Conservation (phyloP, 2,888 invertebrate genomes). For the Hesperia comma region DNA sequence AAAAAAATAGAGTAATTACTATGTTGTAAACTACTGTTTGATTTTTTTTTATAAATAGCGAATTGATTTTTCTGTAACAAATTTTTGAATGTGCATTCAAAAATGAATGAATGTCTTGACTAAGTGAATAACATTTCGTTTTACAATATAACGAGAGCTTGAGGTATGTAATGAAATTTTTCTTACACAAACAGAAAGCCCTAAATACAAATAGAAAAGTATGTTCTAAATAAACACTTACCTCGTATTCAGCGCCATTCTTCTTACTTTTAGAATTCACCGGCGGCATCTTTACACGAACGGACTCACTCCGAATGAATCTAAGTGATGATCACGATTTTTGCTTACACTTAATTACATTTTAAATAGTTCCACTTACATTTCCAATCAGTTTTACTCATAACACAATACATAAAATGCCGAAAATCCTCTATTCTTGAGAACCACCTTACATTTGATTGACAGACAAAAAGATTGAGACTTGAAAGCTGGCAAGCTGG, state of each 20-base stretch:
- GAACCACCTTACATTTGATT: constrained; percentile 2
- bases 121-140: too few relatives aligned
- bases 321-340: constrained; percentile 21
- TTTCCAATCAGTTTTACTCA: constrained; percentile 24
- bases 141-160: too few relatives aligned
- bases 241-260: constrained; percentile 79
- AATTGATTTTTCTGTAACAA: too few relatives aligned
- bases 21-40: too few relatives aligned
- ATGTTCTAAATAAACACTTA: constrained; percentile 56
- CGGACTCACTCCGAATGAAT: constrained; percentile 14
- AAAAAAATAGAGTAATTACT: too few relatives aligned
- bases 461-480: constrained; percentile 12
- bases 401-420: constrained; percentile 50
- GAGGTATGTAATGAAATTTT: not conserved
- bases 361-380: constrained; percentile 39
- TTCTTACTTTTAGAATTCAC: constrained; percentile 77
- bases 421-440: constrained; percentile 46
- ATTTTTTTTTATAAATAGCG: too few relatives aligned
- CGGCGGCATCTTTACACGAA: constrained; percentile 66
- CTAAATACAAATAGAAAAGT: constrained; percentile 39
- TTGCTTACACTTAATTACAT: constrained; percentile 39
- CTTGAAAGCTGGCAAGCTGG: constrained; percentile 2
- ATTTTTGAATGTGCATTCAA: too few relatives aligned
- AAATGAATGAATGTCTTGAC: too few relatives aligned
- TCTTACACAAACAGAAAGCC: constrained; percentile 39